Evolutionary conservation across 2,888 invertebrate genomes (phyloP), one percentile per base, ranked within the genome.

Genomic region (Sminthurides aquaticus): DNA sequence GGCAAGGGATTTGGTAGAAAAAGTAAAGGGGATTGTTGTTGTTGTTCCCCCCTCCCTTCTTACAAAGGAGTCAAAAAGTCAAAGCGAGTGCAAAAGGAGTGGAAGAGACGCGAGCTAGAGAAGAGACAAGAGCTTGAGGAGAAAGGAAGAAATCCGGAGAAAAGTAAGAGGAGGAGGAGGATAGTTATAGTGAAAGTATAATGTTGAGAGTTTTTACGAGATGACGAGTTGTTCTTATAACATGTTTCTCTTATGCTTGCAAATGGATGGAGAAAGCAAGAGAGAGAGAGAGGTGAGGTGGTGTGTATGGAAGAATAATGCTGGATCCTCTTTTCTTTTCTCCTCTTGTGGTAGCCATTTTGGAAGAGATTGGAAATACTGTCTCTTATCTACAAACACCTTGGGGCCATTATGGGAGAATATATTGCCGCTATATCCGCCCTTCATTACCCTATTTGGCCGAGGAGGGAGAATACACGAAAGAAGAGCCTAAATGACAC

Each of bases 361-460:
- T 34, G 43, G 15, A 34, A 15, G 43, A 34, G 43, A 34, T 34
- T 34, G 43, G 43, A 34, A 34, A 15, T 15, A 34, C 25, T 29
- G 20, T 43, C 24, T 63, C 69, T 69, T 67, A 67, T 67, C 70
- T 65, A 54, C 68, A 68, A 70, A 68, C 70, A 73, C 71, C 71
- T 72, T 70, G 66, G 65, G 70, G 70, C 70, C 73, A 73, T 73
- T 73, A 73, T 73, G 69, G 61, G 66, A 66, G 65, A 70, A 73
- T 70, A 73, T 73, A 73, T 71, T 68, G 67, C 70, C 67, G 62
- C 69, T 65, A 71, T 71, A 73, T 73, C 73, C 73, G 73, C 69
- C 67, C 69, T 73, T 71, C 73, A 71, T 73, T 73, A 73, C 71
- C 69, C 69, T 64, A 65, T 64, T 61, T 65, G 49, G 55, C 56